Conservation (phyloP, 2,113 vertebrate genomes). For the Picathartes gymnocephalus region DNA sequence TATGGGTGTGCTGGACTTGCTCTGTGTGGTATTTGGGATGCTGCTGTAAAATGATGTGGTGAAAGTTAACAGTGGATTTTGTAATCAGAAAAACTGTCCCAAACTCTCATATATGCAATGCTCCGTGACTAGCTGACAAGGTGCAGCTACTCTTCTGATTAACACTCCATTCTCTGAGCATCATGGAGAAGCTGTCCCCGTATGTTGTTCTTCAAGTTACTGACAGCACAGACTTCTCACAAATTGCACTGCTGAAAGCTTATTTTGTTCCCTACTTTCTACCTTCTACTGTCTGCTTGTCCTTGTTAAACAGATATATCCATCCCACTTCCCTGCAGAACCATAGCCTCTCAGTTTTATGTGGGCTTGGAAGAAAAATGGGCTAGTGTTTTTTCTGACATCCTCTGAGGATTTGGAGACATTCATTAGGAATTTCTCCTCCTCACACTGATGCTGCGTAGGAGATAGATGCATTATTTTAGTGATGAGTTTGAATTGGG, state of each 20-base stretch:
- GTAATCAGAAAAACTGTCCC: neutral
- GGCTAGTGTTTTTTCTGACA: neutral
- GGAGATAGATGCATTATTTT: conserved; percentile 11
- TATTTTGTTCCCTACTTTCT: neutral
- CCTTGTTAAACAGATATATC: neutral
- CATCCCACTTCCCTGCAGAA: neutral
- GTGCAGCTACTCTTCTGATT: neutral
- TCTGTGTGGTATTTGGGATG: neutral
- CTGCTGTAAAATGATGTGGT: neutral
- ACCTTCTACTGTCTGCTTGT: neutral
- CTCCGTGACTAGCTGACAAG: neutral
- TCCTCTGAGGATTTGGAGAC: neutral
- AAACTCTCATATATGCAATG: neutral
- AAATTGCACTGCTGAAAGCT: neutral
- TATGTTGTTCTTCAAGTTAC: neutral
- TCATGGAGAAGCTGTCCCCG: neutral
- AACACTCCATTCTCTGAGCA: neutral
- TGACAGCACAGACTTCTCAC: neutral
- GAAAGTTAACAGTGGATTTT: neutral
- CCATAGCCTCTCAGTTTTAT: neutral
- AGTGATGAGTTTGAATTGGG: neutral
- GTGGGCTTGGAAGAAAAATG: neutral
- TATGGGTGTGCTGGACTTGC: neutral
- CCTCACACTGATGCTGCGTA: rapidly evolving
- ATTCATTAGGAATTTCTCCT: neutral